Conservation (phyloP, 2,113 vertebrate genomes). For the Numenius arquata region DNA sequence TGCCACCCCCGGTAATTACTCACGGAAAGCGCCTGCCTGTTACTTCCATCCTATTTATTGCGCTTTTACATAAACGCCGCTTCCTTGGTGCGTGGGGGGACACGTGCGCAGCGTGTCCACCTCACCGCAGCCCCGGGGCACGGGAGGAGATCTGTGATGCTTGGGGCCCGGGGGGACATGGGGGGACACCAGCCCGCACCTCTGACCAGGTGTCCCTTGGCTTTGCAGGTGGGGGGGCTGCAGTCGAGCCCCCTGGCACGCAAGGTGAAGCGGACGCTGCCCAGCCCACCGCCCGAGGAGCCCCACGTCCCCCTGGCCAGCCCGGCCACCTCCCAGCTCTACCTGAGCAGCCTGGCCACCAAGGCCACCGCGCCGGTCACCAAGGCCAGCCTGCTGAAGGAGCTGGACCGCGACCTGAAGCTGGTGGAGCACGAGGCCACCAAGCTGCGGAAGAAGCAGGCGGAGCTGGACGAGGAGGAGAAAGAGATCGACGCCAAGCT, state of each 20-base stretch:
- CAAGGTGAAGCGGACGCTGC: conserved; percentile 98
- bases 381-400: conserved; percentile 91
- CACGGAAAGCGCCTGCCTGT: conserved; percentile 21
- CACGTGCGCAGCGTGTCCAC: fast-evolving
- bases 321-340: conserved; percentile 88
- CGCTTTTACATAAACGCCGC: neutral
- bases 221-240: conserved; percentile 84
- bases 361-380: conserved; percentile 84
- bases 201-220: neutral
- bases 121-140: neutral
- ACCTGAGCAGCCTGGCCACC: conserved; percentile 85
- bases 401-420: conserved; percentile 93
- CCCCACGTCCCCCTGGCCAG: conserved; percentile 86
- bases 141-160: fast-evolving
- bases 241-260: conserved; percentile 91
- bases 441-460: conserved; percentile 97
- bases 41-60: conserved; percentile 64
- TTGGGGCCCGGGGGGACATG: fast-evolving
- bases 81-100: neutral
- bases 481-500: conserved; percentile 98
- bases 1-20: conserved; percentile 46
- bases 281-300: conserved; percentile 96
- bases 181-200: too few relatives aligned
- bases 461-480: conserved; percentile 96
- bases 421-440: conserved; percentile 96